phyloP scores from a whole-genome alignment of 2,888 invertebrate genomes.

The Callyntrura sp. region DNA sequence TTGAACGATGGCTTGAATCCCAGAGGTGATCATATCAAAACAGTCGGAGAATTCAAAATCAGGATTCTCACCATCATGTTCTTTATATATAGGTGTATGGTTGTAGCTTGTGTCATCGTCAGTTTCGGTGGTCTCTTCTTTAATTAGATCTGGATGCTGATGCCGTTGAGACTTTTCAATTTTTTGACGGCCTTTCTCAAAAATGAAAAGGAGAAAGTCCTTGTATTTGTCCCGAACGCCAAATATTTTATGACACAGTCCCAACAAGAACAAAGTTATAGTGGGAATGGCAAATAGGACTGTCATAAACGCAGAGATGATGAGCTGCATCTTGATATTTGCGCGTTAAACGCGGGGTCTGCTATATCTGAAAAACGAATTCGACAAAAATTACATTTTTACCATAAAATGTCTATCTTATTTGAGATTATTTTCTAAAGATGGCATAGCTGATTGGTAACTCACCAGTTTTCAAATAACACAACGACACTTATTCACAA shows the following conservation, averaged over 20 bases:
- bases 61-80: constrained; percentile 69
- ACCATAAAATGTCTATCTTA: not conserved
- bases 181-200: constrained; percentile 70
- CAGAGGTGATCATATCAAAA: constrained; percentile 91
- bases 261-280: constrained; percentile 68
- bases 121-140: constrained; percentile 14
- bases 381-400: no score
- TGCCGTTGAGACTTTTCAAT: constrained; percentile 69
- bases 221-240: constrained; percentile 78
- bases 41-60: constrained; percentile 87
- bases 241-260: constrained; percentile 75
- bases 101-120: constrained; percentile 53
- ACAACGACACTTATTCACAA: not conserved
- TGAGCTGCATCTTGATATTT: constrained; percentile 61
- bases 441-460: not conserved
- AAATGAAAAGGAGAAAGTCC: constrained; percentile 76
- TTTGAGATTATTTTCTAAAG: not conserved
- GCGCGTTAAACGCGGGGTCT: not conserved
- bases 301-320: constrained; percentile 71
- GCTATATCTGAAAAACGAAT: constrained; percentile 20
- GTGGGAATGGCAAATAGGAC: constrained; percentile 74
- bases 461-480: not conserved
- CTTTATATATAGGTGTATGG: constrained; percentile 44
- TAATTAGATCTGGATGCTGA: constrained; percentile 36
- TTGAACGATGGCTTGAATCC: constrained; percentile 87